A percentile compares a stretch with the other conserved stretches of the same genome.
Conservation (phyloP, 2,888 invertebrate species). For the Platycheirus albimanus region DNA sequence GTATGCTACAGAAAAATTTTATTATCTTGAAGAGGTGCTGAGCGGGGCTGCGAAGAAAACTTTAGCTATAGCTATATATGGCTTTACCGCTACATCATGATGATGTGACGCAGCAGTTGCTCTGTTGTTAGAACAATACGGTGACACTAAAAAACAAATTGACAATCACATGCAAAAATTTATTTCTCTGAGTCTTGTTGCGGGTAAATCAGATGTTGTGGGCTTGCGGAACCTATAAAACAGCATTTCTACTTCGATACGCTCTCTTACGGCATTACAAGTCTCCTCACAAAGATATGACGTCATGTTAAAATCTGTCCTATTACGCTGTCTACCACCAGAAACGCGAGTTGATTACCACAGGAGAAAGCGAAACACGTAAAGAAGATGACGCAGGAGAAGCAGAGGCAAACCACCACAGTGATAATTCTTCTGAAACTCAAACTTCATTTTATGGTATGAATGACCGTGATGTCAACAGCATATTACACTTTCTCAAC, state of each 20-base stretch:
- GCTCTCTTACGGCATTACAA: constrained; percentile 23
- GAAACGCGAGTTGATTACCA: constrained; percentile 32
- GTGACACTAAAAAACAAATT: constrained; percentile 42
- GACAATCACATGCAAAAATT: constrained; percentile 48
- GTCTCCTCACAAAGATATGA: constrained; percentile 29
- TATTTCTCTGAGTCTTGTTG: constrained; percentile 30
- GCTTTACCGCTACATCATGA: constrained; percentile 34
- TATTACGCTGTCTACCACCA: constrained; percentile 5
- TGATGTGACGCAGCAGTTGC: constrained; percentile 41
- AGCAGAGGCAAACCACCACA: constrained; percentile 8
- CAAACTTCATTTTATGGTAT: constrained; percentile 17
- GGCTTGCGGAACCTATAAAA: constrained; percentile 43
- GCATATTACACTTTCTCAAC: constrained; percentile 26
- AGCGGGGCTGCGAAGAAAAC: too few species aligned
- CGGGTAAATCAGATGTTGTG: constrained; percentile 13
- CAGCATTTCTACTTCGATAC: constrained; percentile 12
- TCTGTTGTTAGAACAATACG: constrained; percentile 45
- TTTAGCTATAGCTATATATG: too few species aligned
- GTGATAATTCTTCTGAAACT: constrained; percentile 10
- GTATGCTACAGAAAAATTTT: too few species aligned
- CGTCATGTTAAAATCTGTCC: constrained; percentile 34
- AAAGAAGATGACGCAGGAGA: background rate
- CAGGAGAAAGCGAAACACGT: background rate
- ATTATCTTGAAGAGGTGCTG: too few species aligned
- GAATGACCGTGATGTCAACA: constrained; percentile 16